Percentiles rank a stretch among this genome's conserved stretches.
Evolutionary conservation across 2,888 invertebrate species (phyloP).

Genomic region (Netelia inedita): DNA sequence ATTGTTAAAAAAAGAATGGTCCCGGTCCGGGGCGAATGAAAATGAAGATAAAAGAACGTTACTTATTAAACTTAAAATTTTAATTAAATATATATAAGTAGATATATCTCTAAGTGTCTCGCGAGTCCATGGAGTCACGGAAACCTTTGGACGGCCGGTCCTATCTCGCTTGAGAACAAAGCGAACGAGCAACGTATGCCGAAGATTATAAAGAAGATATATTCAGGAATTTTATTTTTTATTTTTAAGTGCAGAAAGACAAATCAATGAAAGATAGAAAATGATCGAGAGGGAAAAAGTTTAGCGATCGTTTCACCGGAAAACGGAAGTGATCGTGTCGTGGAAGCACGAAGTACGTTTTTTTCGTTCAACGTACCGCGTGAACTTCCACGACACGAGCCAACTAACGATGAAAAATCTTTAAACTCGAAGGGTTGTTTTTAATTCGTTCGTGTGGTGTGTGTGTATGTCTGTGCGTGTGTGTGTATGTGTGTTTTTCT

Average conservation of each 20-base stretch:
- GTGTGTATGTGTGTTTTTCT: background rate
- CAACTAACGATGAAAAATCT: conserved; percentile 22
- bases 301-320: background rate
- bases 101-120: conserved; percentile 42
- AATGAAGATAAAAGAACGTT: background rate
- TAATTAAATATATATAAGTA: conserved; percentile 4
- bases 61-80: background rate
- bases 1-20: no score
- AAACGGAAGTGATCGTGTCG: conserved; percentile 64
- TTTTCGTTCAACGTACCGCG: conserved; percentile 34
- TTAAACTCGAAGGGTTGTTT: background rate
- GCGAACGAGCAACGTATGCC: background rate
- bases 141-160: conserved; percentile 64
- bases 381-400: conserved; percentile 71
- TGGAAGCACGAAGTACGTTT: conserved; percentile 68
- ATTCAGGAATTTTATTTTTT: no score
- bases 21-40: background rate
- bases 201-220: background rate
- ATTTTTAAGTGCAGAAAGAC: background rate
- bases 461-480: no score
- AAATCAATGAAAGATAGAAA: background rate
- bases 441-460: no score
- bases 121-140: conserved; percentile 36
- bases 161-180: conserved; percentile 37
- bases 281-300: background rate